Percentiles rank a stretch among this genome's conserved stretches.
These are phyloP conservation scores for Trissolcus japonicus DNA, from an alignment of 2,888 invertebrate genomes.

Conservation along the genomic window DNA sequence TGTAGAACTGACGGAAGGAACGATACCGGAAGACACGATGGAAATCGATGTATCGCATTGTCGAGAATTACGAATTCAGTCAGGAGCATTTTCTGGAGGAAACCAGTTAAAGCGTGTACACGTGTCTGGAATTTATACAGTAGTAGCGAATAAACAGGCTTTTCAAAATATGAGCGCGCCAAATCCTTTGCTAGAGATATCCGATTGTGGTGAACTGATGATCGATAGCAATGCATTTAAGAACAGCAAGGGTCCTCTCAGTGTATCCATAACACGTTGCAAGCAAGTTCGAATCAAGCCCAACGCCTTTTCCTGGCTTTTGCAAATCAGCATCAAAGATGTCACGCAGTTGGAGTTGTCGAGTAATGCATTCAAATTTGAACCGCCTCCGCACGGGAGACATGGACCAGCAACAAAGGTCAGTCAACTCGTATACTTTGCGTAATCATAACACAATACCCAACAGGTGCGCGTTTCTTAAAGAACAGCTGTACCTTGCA, in stretches of 20 bases:
- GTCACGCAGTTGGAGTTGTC: conserved; percentile 79
- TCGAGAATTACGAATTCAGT: conserved; percentile 78
- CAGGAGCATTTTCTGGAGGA: conserved; percentile 79
- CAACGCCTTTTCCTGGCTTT: conserved; percentile 82
- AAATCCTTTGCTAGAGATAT: conserved; percentile 80
- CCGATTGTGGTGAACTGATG: conserved; percentile 79
- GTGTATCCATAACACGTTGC: conserved; percentile 80
- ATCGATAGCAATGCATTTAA: conserved; percentile 82
- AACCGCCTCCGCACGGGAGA: conserved; percentile 79
- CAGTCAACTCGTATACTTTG: conserved; percentile 5
- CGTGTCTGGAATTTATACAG: conserved; percentile 77
- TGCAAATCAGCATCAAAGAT: conserved; percentile 79
- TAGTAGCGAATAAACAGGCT: conserved; percentile 80
- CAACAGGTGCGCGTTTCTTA: too few relatives aligned
- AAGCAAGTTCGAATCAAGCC: conserved; percentile 80
- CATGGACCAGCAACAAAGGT: conserved; percentile 80
- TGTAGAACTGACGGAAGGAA: conserved; percentile 75
- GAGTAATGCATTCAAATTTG: conserved; percentile 81
- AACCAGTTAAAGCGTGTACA: conserved; percentile 79
- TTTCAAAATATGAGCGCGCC: conserved; percentile 80
- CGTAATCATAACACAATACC: too few relatives aligned
- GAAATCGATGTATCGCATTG: conserved; percentile 80
- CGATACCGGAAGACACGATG: conserved; percentile 79
- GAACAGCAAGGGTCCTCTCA: conserved; percentile 81
- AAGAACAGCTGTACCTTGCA: too few relatives aligned